phyloP scores from a whole-genome alignment of 2,797 vertebrate species.

The Hipposideros larvatus region DNA sequence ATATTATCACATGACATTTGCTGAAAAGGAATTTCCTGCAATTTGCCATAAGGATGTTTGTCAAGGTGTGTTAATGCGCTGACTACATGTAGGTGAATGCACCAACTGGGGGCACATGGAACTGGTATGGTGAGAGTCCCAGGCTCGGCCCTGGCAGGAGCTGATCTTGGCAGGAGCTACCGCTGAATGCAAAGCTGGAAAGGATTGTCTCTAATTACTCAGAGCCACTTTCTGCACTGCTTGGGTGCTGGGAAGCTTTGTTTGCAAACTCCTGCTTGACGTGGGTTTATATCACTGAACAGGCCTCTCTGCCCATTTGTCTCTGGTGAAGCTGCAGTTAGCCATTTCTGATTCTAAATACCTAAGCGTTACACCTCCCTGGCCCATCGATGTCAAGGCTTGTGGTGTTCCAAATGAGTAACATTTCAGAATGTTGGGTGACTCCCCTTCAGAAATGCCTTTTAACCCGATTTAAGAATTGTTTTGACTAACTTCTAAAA shows the following conservation, averaged over 20 bases:
- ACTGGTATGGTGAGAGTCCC: background rate
- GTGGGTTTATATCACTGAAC: background rate
- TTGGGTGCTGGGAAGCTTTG: background rate
- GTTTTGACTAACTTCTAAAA: background rate
- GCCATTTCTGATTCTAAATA: constrained; percentile 41
- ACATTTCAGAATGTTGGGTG: constrained; percentile 33
- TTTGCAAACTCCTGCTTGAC: constrained; percentile 52
- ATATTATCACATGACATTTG: background rate
- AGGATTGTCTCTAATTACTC: background rate
- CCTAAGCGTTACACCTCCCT: background rate
- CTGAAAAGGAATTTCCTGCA: constrained; percentile 1
- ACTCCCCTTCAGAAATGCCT: background rate
- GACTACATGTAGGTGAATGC: background rate
- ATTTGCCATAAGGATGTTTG: background rate
- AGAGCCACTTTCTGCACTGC: constrained; percentile 24
- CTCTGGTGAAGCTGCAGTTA: background rate
- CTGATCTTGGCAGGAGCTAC: background rate
- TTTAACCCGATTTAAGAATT: constrained; percentile 52
- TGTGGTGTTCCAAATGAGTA: background rate
- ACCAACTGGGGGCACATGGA: background rate
- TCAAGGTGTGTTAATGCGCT: background rate
- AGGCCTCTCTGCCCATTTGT: background rate
- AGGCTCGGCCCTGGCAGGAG: too few species aligned
- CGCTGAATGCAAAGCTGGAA: background rate
- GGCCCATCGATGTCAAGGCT: background rate